Evolutionary conservation across 1,140 invertebrate species (phyloP), one percentile per base, ranked within the genome.

Genomic region (Calliopsis andreniformis): DNA sequence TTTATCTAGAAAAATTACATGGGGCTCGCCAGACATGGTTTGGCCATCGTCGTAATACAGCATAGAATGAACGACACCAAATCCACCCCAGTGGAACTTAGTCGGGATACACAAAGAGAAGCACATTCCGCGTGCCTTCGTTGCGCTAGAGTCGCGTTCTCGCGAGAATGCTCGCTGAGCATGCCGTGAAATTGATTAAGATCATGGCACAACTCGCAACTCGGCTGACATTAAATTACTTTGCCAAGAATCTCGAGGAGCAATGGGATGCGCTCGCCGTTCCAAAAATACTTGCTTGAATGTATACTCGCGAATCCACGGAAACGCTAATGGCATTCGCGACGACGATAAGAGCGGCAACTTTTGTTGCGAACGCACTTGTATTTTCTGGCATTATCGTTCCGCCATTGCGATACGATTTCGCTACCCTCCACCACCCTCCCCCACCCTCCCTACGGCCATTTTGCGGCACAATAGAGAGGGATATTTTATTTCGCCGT

Each of bases 131-230:
- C 25, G 12, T 51, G 39, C 23, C 43, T 35, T 23, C 18, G 3
- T 47, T 53, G 32, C 49, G 39, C 28, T n/a, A n/a, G 28, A 14
- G 32, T 3, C 43, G 49, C 39, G 71, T 66, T 73, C 55, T 73
- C 71, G 53, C 45, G 47, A 51, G 42, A 58, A 49, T 49, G 55
- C 35, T 39, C 28, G 72, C 45, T 45, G 23, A 16, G 12, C 14
- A 14, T 43, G 7, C 73, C 10, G 64, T 42, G 73, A 69, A 76
- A 76, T 76, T 69, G 73, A 76, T 76, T 76, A 76, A 69, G 73
- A 76, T 69, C 45, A 66, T 66, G 32, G 32, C 20, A 2, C 10
- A 30, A 18, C n/a, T 18, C 53, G 23, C 51, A 12, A 69, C 18
- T 49, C 14, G n/a, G 53, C 8, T 28, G 64, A 61, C 73, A 42